Conservation (phyloP, 2,888 invertebrate species). For the Pecten maximus region DNA sequence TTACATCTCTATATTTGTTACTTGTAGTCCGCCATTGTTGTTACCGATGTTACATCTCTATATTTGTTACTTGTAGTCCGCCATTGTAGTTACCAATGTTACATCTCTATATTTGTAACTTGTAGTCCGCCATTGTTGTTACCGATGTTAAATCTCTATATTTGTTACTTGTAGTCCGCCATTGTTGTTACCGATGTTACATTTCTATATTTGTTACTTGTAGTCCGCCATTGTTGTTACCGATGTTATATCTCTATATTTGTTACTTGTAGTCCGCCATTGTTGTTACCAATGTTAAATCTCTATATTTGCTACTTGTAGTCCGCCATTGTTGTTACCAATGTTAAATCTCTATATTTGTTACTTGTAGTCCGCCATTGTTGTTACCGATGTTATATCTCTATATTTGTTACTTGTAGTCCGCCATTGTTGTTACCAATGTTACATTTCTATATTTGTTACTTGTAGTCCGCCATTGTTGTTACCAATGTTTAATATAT, state of each 20-base stretch:
- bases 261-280: constrained; percentile 45
- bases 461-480: constrained; percentile 45
- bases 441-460: no score
- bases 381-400: no score
- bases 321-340: constrained; percentile 47
- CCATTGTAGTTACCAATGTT: constrained; percentile 43
- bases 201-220: constrained; percentile 16
- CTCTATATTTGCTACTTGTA: constrained; percentile 36
- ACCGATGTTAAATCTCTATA: no score
- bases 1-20: no score
- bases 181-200: constrained; percentile 45
- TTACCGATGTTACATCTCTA: no score
- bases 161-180: constrained; percentile 43
- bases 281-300: constrained; percentile 43
- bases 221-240: constrained; percentile 49
- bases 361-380: constrained; percentile 45
- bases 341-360: no score
- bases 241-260: no score
- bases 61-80: constrained; percentile 44
- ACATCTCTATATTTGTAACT: no score
- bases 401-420: constrained; percentile 44
- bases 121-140: constrained; percentile 46
- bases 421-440: constrained; percentile 44
- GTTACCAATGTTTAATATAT: no score
- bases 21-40: constrained; percentile 46